phyloP scores from a whole-genome alignment of 2,888 invertebrate species.

The Zonitis immaculata region DNA sequence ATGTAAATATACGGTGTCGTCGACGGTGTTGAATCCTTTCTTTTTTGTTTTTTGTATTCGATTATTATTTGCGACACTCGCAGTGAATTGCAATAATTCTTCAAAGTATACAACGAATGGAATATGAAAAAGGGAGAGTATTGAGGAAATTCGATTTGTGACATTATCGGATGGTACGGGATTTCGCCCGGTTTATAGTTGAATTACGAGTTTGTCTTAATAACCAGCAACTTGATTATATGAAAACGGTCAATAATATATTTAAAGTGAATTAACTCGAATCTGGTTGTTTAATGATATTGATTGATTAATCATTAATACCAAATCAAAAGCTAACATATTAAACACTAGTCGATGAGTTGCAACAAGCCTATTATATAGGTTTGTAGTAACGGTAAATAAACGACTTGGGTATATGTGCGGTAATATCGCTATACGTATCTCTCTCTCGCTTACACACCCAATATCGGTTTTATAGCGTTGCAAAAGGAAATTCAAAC shows the following conservation, averaged over 20 bases:
- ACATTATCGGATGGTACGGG: conserved; percentile 32
- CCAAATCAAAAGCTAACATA: too few species aligned
- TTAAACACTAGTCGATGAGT: too few species aligned
- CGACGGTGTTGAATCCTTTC: conserved; percentile 2
- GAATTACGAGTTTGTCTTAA: conserved; percentile 22
- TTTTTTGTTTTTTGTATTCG: too few species aligned
- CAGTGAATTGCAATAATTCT: conserved; percentile 13
- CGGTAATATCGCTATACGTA: conserved; percentile 10
- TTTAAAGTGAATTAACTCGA: too few species aligned
- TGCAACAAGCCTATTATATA: conserved; percentile 8
- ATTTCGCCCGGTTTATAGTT: conserved; percentile 8
- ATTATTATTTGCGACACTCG: conserved; percentile 24
- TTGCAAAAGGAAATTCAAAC: conserved; percentile 14
- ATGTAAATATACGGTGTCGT: conserved; percentile 41
- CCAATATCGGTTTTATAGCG: conserved; percentile 22
- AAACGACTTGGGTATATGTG: conserved; percentile 8
- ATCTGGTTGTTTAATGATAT: too few species aligned
- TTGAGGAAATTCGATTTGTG: conserved; percentile 39
- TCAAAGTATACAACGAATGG: neutral
- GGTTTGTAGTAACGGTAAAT: conserved; percentile 13
- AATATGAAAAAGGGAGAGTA: conserved; percentile 15
- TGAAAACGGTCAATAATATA: too few species aligned
- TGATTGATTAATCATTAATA: too few species aligned
- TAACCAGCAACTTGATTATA: too few species aligned
- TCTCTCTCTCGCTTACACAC: conserved; percentile 13